phyloP scores from a whole-genome alignment of 1,140 invertebrate genomes.

The Oryzaephilus surinamensis region DNA sequence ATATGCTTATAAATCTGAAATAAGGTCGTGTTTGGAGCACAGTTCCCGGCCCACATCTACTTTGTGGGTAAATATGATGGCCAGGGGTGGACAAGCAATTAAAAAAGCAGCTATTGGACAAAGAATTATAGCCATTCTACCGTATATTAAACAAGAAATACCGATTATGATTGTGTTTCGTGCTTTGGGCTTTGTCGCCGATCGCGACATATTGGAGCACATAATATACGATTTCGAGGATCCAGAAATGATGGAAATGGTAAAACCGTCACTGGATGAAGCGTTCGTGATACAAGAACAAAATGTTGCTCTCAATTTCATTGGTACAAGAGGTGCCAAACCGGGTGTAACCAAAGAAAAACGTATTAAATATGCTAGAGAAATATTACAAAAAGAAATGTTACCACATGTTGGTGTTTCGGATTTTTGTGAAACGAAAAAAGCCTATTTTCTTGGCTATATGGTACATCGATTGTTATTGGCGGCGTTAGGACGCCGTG shows the following conservation, averaged over 20 bases:
- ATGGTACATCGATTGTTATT: constrained; percentile 95
- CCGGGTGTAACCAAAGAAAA: constrained; percentile 98
- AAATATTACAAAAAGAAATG: constrained; percentile 99
- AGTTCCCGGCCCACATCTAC: constrained; percentile 88
- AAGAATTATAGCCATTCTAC: constrained; percentile 92
- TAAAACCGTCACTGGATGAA: constrained; percentile 96
- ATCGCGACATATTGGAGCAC: constrained; percentile 96
- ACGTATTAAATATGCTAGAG: constrained; percentile 96
- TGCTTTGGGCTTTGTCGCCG: constrained; percentile 95
- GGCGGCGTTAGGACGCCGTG: constrained; percentile 87
- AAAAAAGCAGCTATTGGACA: constrained; percentile 98
- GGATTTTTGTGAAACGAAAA: constrained; percentile 99
- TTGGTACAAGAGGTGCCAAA: constrained; percentile 88
- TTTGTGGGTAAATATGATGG: constrained; percentile 99
- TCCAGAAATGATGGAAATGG: constrained; percentile 99
- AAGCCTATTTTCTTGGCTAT: constrained; percentile 96
- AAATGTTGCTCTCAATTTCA: constrained; percentile 96
- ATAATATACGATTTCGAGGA: constrained; percentile 99
- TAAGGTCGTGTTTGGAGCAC: constrained; percentile 92
- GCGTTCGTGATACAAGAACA: constrained; percentile 99
- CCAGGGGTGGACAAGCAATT: constrained; percentile 85
- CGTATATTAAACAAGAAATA: constrained; percentile 98
- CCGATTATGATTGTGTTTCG: constrained; percentile 98
- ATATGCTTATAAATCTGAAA: constrained; percentile 96
- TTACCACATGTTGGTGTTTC: constrained; percentile 97